These are phyloP conservation scores for Sarcophaga caerulescens DNA, from an alignment of 2,888 invertebrate genomes.

Conservation along the genomic window DNA sequence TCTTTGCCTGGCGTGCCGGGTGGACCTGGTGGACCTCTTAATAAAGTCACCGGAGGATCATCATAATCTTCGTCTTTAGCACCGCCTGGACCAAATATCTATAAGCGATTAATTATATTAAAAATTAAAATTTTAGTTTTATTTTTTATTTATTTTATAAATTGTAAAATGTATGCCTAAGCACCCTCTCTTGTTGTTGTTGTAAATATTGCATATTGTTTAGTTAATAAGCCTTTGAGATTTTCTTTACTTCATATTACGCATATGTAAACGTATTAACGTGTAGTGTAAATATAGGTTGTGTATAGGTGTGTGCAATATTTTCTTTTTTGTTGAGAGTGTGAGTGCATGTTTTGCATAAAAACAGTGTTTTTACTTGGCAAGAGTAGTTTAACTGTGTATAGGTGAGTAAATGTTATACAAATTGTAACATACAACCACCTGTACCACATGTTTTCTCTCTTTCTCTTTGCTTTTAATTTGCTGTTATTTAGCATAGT, in stretches of 20 bases:
- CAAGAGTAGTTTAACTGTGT: constrained; percentile 10
- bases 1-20: constrained; percentile 82
- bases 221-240: constrained; percentile 59
- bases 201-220: constrained; percentile 63
- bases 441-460: constrained; percentile 1
- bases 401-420: background rate
- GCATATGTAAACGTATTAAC: background rate
- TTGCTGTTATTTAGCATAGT: background rate
- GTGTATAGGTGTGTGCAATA: constrained; percentile 23
- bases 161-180: background rate
- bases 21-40: constrained; percentile 86
- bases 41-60: constrained; percentile 82
- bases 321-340: constrained; percentile 2
- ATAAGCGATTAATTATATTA: constrained; percentile 45
- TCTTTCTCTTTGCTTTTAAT: background rate
- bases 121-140: constrained; percentile 10
- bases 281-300: background rate
- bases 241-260: background rate
- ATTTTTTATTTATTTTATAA: background rate
- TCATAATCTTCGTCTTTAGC: constrained; percentile 81
- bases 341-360: constrained; percentile 32
- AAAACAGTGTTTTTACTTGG: constrained; percentile 50
- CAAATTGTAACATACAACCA: constrained; percentile 42
- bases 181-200: constrained; percentile 14
- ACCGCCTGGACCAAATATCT: constrained; percentile 81